Base-by-base conservation (phyloP, 2,113 vertebrate species). In the Aleadryas rufinucha region DNA sequence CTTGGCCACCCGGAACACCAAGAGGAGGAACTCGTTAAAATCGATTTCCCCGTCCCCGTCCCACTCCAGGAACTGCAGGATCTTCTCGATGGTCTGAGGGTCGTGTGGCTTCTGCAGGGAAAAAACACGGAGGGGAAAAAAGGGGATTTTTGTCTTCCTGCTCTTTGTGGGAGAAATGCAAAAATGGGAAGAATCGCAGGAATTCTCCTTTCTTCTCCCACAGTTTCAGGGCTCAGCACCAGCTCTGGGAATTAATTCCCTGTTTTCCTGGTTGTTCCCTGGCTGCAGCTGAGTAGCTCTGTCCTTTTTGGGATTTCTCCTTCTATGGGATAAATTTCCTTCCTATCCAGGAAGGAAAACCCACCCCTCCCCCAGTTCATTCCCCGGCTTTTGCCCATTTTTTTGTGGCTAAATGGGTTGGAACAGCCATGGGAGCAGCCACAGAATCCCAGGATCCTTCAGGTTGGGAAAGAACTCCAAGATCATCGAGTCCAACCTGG, bases 11-110 rank as follows among this genome's bases (percentile, higher is more conserved):
- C 95, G 95, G 97, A 97, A 98, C 42, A 87, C 45, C 44, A 98
- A 6, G 15, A 97, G 47, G 56, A 98, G 95, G 91, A 97, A 98
- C 88, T 98, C 98, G 1, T 92, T 97, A 42, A 98, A 98, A 17
- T 98, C 91, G 1, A 98, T 84, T 15, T 44, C 6, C 13, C 94
- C 92, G 0, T 98, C 97, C 10, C 65, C 42, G 30, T 97, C 97
- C 45, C 96, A 96, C 70, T 98, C 98, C 87, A 98, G 97, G 65
- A 98, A 97, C 54, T 97, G 96, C 85, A 98, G 94, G 18, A 97
- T 96, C 88, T 97, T 77, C 41, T 97, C 95, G 8, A 98, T 61
- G 0, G 96, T 97, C 53, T 98, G 92, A 30, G 97, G 95, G 83
- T 98, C 98, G 1, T 75, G 94, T 2, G 98, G 96, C 37, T 94